Evolutionary conservation across 2,113 vertebrate species (phyloP).

Genomic region (Melospiza melodia): DNA sequence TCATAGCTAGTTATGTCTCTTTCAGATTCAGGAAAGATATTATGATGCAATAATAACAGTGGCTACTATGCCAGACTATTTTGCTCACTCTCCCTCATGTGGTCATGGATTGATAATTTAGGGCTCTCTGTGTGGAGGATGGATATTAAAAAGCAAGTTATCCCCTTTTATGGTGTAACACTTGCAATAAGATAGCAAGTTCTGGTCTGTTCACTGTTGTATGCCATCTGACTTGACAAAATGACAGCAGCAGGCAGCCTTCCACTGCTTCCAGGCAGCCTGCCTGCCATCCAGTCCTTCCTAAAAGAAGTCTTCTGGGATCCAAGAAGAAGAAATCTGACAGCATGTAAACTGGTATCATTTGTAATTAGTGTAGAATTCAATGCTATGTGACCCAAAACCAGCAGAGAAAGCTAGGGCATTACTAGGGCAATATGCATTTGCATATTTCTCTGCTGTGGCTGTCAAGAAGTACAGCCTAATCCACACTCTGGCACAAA

Average conservation of each 20-base stretch:
- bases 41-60: neutral
- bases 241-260: neutral
- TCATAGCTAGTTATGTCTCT: neutral
- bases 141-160: neutral
- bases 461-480: neutral
- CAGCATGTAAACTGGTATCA: neutral
- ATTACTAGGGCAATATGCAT: neutral
- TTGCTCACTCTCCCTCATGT: neutral
- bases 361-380: neutral
- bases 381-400: neutral
- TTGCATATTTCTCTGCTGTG: neutral
- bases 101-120: neutral
- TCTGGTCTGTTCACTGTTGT: neutral
- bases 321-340: slow-evolving; percentile 38
- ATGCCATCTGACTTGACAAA: slow-evolving; percentile 31
- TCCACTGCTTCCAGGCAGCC: neutral
- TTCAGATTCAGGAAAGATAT: slow-evolving; percentile 4
- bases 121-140: neutral
- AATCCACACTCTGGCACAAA: neutral
- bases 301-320: neutral
- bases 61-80: neutral
- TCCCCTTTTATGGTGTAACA: neutral
- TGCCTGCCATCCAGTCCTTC: neutral
- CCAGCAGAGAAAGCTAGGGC: neutral
- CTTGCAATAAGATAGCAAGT: neutral